Base-by-base conservation (phyloP, 2,888 invertebrate genomes). In the Artemia sinica region DNA sequence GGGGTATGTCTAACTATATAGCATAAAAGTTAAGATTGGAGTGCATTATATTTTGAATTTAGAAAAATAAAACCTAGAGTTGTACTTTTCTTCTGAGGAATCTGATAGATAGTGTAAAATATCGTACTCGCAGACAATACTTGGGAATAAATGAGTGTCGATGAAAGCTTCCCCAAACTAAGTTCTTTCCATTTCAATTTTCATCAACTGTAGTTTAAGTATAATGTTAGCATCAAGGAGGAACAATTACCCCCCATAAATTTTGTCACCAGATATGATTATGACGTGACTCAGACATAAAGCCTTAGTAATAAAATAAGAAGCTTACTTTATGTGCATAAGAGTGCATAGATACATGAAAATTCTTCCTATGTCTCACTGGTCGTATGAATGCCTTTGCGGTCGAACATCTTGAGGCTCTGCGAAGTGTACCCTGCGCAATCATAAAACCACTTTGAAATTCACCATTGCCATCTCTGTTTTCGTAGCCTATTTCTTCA, bases 401-500 rank as follows among this genome's bases (percentile, higher is more conserved):
- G 0, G 91, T 89, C 8, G 91, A 91, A 75, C 93, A 93, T 1
- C 93, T 83, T 51, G 89, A 86, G 0, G 92, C 92, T 18, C 91
- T 89, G 73, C 86, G 83, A 73, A 87, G 86, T 0, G 90, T 92
- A 49, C 90, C 91, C 77, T 91, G 91, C 0, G 90, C 89, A 65
- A 90, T 86, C 89, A 91, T 90, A 74, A 91, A 91, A 0, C 92
- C 92, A 0, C 88, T 85, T 77, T 91, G 91, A 71, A 84, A 84
- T 74, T 88, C 88, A 0, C 91, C 91, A 76, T 93, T 92, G 65
- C 90, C 85, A 75, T 93, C 92, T 66, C 90, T 81, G 75, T 90
- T 90, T 72, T 86, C 83, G 75, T 91, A 92, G 0, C 91, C 91
- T 82, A 89, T 82, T 77, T 89, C 88, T 48, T 84, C 81, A 0